These are phyloP conservation scores for Leptopilina drosophilae DNA, from an alignment of 2,888 invertebrate genomes.

Conservation along the genomic window DNA sequence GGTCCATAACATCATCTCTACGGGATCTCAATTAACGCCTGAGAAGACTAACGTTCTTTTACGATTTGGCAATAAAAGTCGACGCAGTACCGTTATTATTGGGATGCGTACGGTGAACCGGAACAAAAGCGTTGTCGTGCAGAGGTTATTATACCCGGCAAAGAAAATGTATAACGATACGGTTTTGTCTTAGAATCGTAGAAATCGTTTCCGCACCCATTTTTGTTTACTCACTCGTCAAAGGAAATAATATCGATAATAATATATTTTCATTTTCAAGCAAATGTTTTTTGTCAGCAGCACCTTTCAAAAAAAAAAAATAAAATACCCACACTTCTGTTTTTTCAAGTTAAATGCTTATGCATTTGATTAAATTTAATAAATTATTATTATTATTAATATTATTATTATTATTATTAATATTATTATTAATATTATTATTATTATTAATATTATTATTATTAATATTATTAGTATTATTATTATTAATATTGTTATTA, in stretches of 20 bases:
- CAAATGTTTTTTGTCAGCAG: not conserved
- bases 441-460: too few species aligned
- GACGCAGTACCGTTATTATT: slow-evolving; percentile 59
- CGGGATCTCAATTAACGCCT: slow-evolving; percentile 54
- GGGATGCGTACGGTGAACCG: slow-evolving; percentile 60
- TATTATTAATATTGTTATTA: too few species aligned
- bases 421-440: too few species aligned
- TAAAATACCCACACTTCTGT: too few species aligned
- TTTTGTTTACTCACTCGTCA: not conserved
- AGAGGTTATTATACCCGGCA: slow-evolving; percentile 50
- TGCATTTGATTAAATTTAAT: too few species aligned
- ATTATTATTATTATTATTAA: too few species aligned
- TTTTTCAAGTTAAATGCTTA: too few species aligned
- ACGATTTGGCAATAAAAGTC: slow-evolving; percentile 59
- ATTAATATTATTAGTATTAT: too few species aligned
- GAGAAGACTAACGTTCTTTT: slow-evolving; percentile 56
- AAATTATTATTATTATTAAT: too few species aligned
- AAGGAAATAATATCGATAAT: not conserved
- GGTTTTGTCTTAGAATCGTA: slow-evolving; percentile 53
- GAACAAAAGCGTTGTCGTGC: slow-evolving; percentile 50
- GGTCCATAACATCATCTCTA: slow-evolving; percentile 53
- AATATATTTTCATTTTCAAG: not conserved
- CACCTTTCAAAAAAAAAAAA: too few species aligned
- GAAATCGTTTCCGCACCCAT: slow-evolving; percentile 26
- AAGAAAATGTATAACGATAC: slow-evolving; percentile 54